Percentiles rank a stretch among this genome's conserved stretches.
Conservation (phyloP, 2,797 vertebrate species). For the Kryptolebias ocellatus region DNA sequence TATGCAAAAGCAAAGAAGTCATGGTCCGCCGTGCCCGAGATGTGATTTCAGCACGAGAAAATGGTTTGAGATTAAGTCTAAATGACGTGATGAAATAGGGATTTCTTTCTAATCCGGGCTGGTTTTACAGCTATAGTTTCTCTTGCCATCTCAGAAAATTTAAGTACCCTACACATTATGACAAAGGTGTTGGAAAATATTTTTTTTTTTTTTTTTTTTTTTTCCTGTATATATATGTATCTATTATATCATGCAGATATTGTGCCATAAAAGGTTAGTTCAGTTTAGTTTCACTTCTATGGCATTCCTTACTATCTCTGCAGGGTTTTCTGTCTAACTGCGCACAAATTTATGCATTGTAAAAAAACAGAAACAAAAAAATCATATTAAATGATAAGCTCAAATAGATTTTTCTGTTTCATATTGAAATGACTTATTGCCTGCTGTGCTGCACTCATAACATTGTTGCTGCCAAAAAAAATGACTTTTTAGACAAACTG, state of each 20-base stretch:
- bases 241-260: slow-evolving; percentile 11
- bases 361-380: slow-evolving; percentile 11
- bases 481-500: background rate
- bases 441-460: background rate
- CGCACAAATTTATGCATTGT: slow-evolving; percentile 6
- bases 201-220: background rate
- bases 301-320: background rate
- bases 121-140: slow-evolving; percentile 10
- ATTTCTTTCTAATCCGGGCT: slow-evolving; percentile 38
- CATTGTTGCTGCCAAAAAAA: background rate
- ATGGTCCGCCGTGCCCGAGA: slow-evolving; percentile 38
- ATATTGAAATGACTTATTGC: slow-evolving; percentile 9
- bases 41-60: slow-evolving; percentile 34
- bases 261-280: background rate
- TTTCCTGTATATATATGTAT: background rate
- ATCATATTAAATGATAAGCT: slow-evolving; percentile 20
- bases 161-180: slow-evolving; percentile 8
- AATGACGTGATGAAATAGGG: slow-evolving; percentile 39
- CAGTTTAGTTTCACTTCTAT: background rate
- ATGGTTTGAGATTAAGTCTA: slow-evolving; percentile 45
- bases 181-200: background rate
- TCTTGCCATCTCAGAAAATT: slow-evolving; percentile 6
- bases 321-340: slow-evolving; percentile 6
- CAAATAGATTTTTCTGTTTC: slow-evolving; percentile 7
- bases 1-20: slow-evolving; percentile 51